phyloP scores from a whole-genome alignment of 2,888 invertebrate species.

The Allacma fusca region DNA sequence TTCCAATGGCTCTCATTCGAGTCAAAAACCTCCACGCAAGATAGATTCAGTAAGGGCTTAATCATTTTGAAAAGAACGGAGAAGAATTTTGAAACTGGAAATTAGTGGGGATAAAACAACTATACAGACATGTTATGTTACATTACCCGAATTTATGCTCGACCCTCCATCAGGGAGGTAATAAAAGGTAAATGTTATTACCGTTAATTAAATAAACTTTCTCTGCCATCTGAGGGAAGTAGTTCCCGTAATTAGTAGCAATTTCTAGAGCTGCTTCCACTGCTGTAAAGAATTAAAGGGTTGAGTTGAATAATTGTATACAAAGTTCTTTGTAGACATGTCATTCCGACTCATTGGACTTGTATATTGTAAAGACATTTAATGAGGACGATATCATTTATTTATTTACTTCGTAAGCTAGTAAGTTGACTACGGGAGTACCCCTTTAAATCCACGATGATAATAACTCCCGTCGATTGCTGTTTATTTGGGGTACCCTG shows the following conservation, averaged over 20 bases:
- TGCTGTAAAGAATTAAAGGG: slow-evolving; percentile 30
- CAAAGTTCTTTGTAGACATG: no score
- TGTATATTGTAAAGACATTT: neutral
- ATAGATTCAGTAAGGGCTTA: slow-evolving; percentile 38
- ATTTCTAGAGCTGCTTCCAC: slow-evolving; percentile 36
- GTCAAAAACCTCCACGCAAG: slow-evolving; percentile 37
- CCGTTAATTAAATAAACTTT: slow-evolving; percentile 39
- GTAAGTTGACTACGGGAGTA: slow-evolving; percentile 30
- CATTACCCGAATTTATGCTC: no score
- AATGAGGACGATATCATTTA: no score
- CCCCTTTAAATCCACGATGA: slow-evolving; percentile 38
- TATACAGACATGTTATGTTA: no score
- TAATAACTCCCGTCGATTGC: slow-evolving; percentile 28
- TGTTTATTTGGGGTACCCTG: neutral
- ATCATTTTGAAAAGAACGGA: slow-evolving; percentile 41
- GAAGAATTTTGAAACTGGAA: slow-evolving; percentile 35
- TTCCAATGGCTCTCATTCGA: slow-evolving; percentile 38
- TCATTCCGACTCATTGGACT: no score
- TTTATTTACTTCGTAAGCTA: slow-evolving; percentile 38
- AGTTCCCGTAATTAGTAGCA: slow-evolving; percentile 36
- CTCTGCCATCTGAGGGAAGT: slow-evolving; percentile 40
- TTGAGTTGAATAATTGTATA: no score
- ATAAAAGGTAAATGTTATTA: neutral
- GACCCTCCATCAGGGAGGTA: no score
- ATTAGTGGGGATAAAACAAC: neutral